These are phyloP conservation scores for Oligia latruncula DNA, from an alignment of 2,888 invertebrate genomes.

Conservation along the genomic window DNA sequence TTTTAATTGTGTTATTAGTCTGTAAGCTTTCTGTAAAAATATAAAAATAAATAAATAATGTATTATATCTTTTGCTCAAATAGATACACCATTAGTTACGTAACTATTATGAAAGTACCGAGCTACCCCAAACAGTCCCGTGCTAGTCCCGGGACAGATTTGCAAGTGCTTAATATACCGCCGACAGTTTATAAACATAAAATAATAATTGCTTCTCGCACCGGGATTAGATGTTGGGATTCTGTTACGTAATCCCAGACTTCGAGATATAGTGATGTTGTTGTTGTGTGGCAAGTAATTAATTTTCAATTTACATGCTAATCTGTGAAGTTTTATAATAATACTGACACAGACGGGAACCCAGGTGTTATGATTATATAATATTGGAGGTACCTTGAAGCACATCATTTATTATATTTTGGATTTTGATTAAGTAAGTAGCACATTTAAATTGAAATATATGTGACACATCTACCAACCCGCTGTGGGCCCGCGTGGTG, in stretches of 20 bases:
- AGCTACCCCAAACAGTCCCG: constrained; percentile 7
- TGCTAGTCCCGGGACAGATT: constrained; percentile 50
- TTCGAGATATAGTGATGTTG: constrained; percentile 40
- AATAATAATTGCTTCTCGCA: constrained; percentile 55
- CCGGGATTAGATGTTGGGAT: constrained; percentile 52
- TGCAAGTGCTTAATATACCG: constrained; percentile 43
- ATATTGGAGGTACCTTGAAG: background rate
- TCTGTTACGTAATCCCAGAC: constrained; percentile 52
- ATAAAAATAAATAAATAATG: no score
- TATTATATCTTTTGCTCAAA: background rate
- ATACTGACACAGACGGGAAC: background rate
- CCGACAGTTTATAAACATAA: constrained; percentile 59
- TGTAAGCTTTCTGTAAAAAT: no score
- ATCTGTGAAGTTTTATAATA: constrained; percentile 46
- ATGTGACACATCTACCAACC: background rate
- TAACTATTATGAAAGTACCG: constrained; percentile 14
- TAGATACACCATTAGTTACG: background rate
- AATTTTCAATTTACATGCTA: constrained; percentile 56
- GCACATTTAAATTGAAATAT: background rate
- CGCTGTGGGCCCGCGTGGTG: background rate
- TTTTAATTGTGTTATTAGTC: no score
- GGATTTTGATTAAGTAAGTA: background rate
- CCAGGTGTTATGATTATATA: background rate
- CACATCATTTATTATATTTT: background rate
- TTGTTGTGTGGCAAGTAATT: constrained; percentile 51